Evolutionary conservation across 2,888 invertebrate genomes (phyloP).

Genomic region (Cheilosia urbana): DNA sequence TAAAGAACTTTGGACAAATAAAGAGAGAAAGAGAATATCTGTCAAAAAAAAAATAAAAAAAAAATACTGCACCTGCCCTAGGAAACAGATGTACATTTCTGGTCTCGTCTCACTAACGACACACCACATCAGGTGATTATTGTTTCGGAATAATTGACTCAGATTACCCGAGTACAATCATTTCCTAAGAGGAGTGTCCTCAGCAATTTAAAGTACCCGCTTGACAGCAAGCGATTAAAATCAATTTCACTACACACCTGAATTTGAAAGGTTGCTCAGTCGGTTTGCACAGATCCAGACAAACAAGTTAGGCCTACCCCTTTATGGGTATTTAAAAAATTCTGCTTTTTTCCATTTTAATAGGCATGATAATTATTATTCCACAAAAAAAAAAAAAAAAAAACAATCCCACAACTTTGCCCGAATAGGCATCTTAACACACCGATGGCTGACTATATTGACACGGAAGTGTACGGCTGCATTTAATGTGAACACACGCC

Average conservation of each 20-base stretch:
- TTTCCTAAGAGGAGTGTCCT: not conserved
- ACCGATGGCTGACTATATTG: slow-evolving; percentile 8
- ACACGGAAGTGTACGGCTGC: slow-evolving; percentile 21
- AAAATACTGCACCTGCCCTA: too few relatives aligned
- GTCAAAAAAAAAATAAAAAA: too few relatives aligned
- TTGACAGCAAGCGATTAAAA: slow-evolving; percentile 1
- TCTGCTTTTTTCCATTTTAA: not conserved
- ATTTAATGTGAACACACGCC: slow-evolving; percentile 34
- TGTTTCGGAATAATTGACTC: too few relatives aligned
- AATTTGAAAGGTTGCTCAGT: slow-evolving; percentile 31
- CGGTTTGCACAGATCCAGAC: not conserved
- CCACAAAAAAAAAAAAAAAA: not conserved
- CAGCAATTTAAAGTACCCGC: not conserved
- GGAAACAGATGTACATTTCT: too few relatives aligned
- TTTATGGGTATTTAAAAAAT: not conserved
- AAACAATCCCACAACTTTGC: not conserved
- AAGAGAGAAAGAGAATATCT: too few relatives aligned
- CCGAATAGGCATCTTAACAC: not conserved
- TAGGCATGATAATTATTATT: not conserved
- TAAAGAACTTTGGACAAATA: too few relatives aligned
- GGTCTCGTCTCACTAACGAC: too few relatives aligned
- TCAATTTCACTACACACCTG: slow-evolving; percentile 10
- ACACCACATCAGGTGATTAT: too few relatives aligned
- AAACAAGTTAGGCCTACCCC: slow-evolving; percentile 26
- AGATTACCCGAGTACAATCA: not conserved